Evolutionary conservation across 2,888 invertebrate species (phyloP), one percentile per base, ranked within the genome.

Genomic region (Mesopsocus fuscifrons): DNA sequence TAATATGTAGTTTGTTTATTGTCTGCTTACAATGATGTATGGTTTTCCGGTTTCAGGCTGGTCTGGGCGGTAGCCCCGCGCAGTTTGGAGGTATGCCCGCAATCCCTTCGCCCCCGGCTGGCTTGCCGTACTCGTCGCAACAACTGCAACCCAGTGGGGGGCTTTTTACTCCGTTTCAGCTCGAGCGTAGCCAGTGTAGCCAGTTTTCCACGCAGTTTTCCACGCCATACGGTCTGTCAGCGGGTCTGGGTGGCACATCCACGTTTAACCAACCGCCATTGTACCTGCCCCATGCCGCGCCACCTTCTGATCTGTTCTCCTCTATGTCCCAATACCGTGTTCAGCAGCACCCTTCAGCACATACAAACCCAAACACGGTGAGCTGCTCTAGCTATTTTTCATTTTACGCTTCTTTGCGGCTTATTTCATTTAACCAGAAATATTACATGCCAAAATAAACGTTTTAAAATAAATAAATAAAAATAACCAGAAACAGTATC

Each of bases 61-160:
- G 57, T 38, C 52, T 60, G 34, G 58, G 57, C 33, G 61, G 60
- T 16, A 59, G 57, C 38, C 49, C 52, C 32, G 67, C 67, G 2
- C 81, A 81, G 46, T 85, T 78, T 53, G 79, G 81, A 43, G 73
- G 74, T 41, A 75, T 87, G 57, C 77, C 85, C 16, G 81, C 85
- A 21, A 83, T 88, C 48, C 87, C 88, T 23, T 87, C 85, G 43
- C 87, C 88, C 15, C 79, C 80, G 17, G 79, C 82, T 11, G 78
- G 85, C 43, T 65, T 82, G 46, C 84, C 79, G 55, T 83, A 84
- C 58, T 79, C 83, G 22, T 76, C 82, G 34, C 75, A 76, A 55
- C 71, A 68, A 50, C 52, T 67, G 41, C 73, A 68, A 34, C 72
- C 75, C 49, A 82, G 77, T 56, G 76, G 75, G 51, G 73, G 82